A percentile compares a stretch with the other conserved stretches of the same genome.
These are phyloP conservation scores for Stylophora pistillata DNA, from an alignment of 64 coral and sea anemone species.

Conservation along the genomic window DNA sequence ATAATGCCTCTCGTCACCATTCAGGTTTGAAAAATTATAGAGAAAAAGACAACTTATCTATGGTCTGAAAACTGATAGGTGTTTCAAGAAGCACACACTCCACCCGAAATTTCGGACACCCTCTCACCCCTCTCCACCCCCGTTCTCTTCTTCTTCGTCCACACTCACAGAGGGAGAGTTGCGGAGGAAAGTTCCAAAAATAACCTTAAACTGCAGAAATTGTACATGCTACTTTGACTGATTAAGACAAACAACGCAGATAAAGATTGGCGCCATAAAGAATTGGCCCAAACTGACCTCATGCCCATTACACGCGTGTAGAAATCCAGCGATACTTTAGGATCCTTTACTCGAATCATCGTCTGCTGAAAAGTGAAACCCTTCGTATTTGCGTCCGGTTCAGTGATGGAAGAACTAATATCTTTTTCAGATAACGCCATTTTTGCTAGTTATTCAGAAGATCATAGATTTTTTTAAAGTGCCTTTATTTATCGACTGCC, in stretches of 20 bases:
- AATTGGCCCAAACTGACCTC: conserved; percentile 54
- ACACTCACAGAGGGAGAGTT: background rate
- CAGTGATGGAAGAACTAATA: conserved; percentile 23
- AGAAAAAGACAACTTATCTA: too few species aligned
- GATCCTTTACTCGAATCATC: conserved; percentile 91
- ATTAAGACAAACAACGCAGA: too few species aligned
- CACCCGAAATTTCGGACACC: too few species aligned
- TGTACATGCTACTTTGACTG: too few species aligned
- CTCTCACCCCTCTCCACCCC: background rate
- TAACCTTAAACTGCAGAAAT: too few species aligned
- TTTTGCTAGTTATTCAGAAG: background rate
- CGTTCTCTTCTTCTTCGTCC: background rate
- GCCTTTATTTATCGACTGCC: too few species aligned
- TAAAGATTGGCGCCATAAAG: too few species aligned
- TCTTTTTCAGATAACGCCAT: conserved; percentile 69
- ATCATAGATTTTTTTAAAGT: background rate
- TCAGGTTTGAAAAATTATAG: too few species aligned
- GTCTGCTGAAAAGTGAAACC: conserved; percentile 95
- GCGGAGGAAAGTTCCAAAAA: background rate
- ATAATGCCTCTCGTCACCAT: too few species aligned
- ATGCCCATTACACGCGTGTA: conserved; percentile 92
- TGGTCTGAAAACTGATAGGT: too few species aligned
- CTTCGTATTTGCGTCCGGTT: conserved; percentile 85
- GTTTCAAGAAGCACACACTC: too few species aligned
- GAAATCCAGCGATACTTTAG: conserved; percentile 86